Evolutionary conservation across 2,797 vertebrate genomes (phyloP), one percentile per base, ranked within the genome.

Genomic region (Lithobates sylvaticus): DNA sequence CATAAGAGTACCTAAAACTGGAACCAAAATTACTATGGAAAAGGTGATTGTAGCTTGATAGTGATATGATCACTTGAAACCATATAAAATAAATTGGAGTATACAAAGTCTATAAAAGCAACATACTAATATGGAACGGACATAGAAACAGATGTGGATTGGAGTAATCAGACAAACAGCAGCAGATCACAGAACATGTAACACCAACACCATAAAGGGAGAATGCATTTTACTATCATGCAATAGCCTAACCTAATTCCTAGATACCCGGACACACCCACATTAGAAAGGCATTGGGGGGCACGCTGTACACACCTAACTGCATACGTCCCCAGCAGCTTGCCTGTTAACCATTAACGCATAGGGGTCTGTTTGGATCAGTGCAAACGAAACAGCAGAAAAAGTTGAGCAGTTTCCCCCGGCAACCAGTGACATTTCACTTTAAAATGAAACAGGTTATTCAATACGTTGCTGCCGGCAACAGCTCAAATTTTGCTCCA

Each of bases 231-330:
- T 10, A 78, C 27, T 39, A 67, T 42, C 42, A 27, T 79, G 68
- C 65, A 69, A 69, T 27, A 69, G 39, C 23, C 26, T 29, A 13
- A 29, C 65, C 54, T 26, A 15, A 79, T 69, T 79, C 65, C 77
- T 69, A 68, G 36, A 69, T 47, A 42, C 34, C 32, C 67, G 15
- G 78, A 27, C 78, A 81, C 78, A 81, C 78, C 78, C 68, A 81
- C 78, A 71, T 23, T 26, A 67, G 26, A 27, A 29, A 29, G 42
- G 32, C 27, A 58, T 47, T 71, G 78, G 27, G 47, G 78, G 23
- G 26, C 3, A 21, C 78, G 16, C 42, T 21, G 21, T 34, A 21
- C 15, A 74, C 26, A 21, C 29, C 47, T 39, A 47, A 44, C 34
- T 81, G 36, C 67, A 50, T 16, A 18, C 50, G 10, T 50, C 47